A percentile compares a stretch with the other conserved stretches of the same genome.
Conservation (phyloP, 2,113 vertebrate genomes). For the Engraulis encrasicolus region DNA sequence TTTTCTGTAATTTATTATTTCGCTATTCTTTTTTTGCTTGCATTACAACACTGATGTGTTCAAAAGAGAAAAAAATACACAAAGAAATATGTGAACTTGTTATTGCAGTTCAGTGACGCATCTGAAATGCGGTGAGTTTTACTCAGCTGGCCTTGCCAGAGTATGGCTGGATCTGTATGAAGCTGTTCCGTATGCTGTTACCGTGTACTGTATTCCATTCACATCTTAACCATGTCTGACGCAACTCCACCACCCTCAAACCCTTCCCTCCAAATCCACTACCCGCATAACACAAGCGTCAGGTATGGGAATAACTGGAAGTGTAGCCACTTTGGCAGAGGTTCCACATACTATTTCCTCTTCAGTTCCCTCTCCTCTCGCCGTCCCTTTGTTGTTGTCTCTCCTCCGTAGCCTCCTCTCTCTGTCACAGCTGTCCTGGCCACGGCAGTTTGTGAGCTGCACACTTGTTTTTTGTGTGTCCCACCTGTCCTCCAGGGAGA, state of each 20-base stretch:
- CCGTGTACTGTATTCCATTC: neutral
- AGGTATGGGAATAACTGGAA: neutral
- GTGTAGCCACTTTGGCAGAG: slow-evolving; percentile 6
- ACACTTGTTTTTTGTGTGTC: neutral
- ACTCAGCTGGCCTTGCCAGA: neutral
- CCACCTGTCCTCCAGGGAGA: neutral
- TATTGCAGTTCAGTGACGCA: neutral
- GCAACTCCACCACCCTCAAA: neutral
- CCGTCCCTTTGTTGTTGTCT: neutral
- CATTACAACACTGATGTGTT: slow-evolving; percentile 2
- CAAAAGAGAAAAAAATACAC: neutral
- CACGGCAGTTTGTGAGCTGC: neutral
- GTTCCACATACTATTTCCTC: neutral
- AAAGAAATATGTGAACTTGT: neutral
- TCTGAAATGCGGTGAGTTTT: slow-evolving; percentile 5
- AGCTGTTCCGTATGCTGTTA: neutral
- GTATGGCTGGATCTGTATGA: neutral
- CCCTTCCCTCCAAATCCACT: neutral
- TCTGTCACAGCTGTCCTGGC: neutral
- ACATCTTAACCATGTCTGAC: neutral
- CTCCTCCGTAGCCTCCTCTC: neutral
- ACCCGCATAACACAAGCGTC: neutral
- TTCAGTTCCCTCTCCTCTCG: neutral
- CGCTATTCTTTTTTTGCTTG: neutral
- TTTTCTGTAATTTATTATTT: neutral